Percentiles rank a stretch among this genome's conserved stretches.
These are phyloP conservation scores for Stichodactyla helianthus DNA, from an alignment of 64 coral and sea anemone species.

Conservation along the genomic window DNA sequence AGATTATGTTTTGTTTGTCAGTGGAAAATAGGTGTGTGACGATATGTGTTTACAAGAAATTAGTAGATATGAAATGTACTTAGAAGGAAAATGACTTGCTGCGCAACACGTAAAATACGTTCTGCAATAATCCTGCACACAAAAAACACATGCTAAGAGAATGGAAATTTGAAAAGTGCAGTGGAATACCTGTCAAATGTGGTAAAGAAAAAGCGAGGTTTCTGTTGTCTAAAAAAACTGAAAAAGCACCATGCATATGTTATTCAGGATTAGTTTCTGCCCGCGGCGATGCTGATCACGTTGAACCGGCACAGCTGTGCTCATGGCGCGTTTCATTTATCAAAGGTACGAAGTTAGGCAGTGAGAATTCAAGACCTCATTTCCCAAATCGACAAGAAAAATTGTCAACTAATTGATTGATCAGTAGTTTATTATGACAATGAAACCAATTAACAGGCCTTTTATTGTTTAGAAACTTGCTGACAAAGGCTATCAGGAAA, in stretches of 20 bases:
- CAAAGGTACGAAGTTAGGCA: background rate
- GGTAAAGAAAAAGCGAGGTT: too few relatives aligned
- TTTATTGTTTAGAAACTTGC: too few relatives aligned
- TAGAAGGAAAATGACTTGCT: background rate
- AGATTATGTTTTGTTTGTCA: background rate
- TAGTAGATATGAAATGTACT: background rate
- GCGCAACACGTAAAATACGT: background rate
- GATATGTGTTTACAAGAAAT: background rate
- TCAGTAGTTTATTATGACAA: background rate
- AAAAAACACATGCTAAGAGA: background rate
- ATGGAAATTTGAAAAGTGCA: background rate
- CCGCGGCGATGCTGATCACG: background rate
- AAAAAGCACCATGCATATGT: too few relatives aligned
- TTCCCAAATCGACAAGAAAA: background rate
- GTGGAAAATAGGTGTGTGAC: background rate
- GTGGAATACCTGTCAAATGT: background rate
- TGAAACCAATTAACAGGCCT: too few relatives aligned
- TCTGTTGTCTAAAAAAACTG: too few relatives aligned
- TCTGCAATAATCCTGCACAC: background rate
- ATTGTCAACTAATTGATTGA: too few relatives aligned
- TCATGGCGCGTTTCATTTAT: background rate
- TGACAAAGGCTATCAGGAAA: too few relatives aligned
- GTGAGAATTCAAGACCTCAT: background rate
- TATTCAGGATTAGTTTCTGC: background rate
- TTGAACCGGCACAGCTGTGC: background rate